Percentiles rank a stretch among this genome's conserved stretches.
Conservation (phyloP, 2,113 vertebrate genomes). For the Pseudorectes ferrugineus region DNA sequence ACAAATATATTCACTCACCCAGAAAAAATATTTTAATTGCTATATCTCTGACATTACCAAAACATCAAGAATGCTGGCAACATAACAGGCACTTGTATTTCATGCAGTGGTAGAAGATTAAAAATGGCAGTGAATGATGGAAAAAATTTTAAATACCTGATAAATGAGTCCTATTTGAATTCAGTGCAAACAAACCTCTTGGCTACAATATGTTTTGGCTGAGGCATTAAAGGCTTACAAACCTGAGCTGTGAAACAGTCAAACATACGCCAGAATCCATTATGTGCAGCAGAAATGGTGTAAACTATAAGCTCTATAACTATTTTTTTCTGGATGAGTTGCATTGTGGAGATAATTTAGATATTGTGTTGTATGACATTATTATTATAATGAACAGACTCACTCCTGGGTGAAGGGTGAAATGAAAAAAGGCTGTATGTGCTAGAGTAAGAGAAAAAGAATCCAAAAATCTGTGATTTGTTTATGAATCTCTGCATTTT, state of each 20-base stretch:
- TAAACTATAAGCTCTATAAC: background rate
- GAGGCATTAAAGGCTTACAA: background rate
- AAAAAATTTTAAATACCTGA: background rate
- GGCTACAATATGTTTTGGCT: background rate
- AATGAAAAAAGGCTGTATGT: background rate
- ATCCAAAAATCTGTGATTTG: background rate
- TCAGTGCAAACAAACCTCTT: background rate
- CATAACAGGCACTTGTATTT: background rate
- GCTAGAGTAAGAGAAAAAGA: background rate
- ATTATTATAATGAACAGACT: background rate
- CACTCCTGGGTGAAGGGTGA: background rate
- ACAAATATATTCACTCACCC: slow-evolving; percentile 10
- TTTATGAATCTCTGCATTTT: background rate
- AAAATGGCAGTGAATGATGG: background rate
- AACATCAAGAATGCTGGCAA: background rate
- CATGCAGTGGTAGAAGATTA: background rate
- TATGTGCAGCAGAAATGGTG: background rate
- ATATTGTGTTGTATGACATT: background rate
- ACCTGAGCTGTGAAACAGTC: background rate
- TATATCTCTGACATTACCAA: background rate
- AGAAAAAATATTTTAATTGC: slow-evolving; percentile 28
- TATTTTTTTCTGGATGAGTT: background rate
- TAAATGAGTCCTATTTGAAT: background rate
- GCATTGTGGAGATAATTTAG: background rate
- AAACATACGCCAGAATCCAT: background rate